These are phyloP conservation scores for Helostoma temminkii DNA, from an alignment of 2,797 vertebrate species.

Conservation along the genomic window DNA sequence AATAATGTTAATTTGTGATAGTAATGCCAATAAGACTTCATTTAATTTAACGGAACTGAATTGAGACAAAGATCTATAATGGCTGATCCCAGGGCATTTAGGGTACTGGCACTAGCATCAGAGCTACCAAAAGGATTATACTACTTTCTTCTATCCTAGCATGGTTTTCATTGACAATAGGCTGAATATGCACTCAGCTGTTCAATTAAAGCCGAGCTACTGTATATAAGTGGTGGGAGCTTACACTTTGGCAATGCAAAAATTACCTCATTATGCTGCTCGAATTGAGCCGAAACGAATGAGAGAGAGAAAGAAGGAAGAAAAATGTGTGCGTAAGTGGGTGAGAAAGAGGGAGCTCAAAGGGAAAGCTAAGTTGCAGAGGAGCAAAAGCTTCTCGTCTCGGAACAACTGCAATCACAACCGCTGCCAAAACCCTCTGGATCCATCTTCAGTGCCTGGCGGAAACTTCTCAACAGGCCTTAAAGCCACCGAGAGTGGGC, in stretches of 20 bases:
- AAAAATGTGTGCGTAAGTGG: slow-evolving; percentile 23
- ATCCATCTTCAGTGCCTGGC: slow-evolving; percentile 58
- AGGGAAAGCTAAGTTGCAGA: slow-evolving; percentile 60
- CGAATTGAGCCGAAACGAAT: slow-evolving; percentile 53
- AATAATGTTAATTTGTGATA: slow-evolving; percentile 45
- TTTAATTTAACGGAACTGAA: slow-evolving; percentile 55
- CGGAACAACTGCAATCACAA: slow-evolving; percentile 76
- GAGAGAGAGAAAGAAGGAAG: slow-evolving; percentile 4
- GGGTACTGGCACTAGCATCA: slow-evolving; percentile 27
- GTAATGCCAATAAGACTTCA: slow-evolving; percentile 36
- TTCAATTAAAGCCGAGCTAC: slow-evolving; percentile 72
- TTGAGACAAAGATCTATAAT: slow-evolving; percentile 42
- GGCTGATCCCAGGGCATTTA: slow-evolving; percentile 14
- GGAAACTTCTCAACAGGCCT: slow-evolving; percentile 71
- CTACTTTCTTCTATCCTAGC: slow-evolving; percentile 21
- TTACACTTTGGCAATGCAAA: slow-evolving; percentile 68
- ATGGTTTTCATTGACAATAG: slow-evolving; percentile 53
- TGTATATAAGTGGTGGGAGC: slow-evolving; percentile 63
- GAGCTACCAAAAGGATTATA: slow-evolving; percentile 43
- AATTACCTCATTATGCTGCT: slow-evolving; percentile 65
- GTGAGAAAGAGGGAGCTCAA: slow-evolving; percentile 44
- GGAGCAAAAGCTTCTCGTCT: slow-evolving; percentile 67
- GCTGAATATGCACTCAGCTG: slow-evolving; percentile 69
- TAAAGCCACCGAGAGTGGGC: slow-evolving; percentile 45
- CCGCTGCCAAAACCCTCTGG: slow-evolving; percentile 65